A percentile compares a stretch with the other conserved stretches of the same genome.
Conservation (phyloP, 2,113 vertebrate genomes). For the Pholis gunnellus region DNA sequence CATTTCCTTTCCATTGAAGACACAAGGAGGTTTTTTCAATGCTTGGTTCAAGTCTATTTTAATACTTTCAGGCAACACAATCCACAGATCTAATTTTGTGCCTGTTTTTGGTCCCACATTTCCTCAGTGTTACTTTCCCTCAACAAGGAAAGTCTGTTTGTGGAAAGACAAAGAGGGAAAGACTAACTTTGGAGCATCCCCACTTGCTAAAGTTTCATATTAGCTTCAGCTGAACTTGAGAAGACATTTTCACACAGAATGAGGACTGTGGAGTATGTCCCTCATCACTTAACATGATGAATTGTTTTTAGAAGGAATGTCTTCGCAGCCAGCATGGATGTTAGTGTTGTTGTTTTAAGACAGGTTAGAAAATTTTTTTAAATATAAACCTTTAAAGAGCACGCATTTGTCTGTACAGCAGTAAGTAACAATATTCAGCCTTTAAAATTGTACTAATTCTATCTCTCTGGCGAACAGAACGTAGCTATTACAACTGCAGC, state of each 20-base stretch:
- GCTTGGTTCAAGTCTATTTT: neutral
- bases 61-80: neutral
- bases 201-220: neutral
- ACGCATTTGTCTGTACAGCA: neutral
- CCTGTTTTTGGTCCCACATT: neutral
- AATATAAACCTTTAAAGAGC: neutral
- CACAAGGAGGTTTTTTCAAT: neutral
- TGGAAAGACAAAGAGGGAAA: neutral
- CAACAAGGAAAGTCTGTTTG: neutral
- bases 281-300: neutral
- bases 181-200: neutral
- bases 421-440: neutral
- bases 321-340: neutral
- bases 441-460: neutral
- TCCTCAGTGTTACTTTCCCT: neutral
- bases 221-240: neutral
- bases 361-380: too few species aligned
- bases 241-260: neutral
- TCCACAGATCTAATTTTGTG: neutral
- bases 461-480: neutral
- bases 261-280: neutral
- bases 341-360: neutral
- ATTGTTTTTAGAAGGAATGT: neutral
- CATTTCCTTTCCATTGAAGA: neutral
- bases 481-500: neutral